Evolutionary conservation across 2,888 invertebrate species (phyloP).

Genomic region (Aleiodes testaceus): DNA sequence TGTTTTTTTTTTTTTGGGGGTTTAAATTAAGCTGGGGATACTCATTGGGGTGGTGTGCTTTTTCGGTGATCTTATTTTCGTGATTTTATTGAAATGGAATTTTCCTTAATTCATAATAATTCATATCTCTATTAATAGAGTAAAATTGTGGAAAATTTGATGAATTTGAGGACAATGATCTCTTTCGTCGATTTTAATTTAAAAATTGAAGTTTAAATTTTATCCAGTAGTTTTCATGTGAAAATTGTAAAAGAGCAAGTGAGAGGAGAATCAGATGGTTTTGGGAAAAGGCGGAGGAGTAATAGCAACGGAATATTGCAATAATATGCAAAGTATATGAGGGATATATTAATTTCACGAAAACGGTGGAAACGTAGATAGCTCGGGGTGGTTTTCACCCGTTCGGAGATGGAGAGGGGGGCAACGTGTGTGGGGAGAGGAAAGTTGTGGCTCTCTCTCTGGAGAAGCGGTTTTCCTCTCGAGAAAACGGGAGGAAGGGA

Average conservation of each 20-base stretch:
- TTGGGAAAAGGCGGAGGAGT: slow-evolving; percentile 65
- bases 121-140: no score
- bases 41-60: slow-evolving; percentile 53
- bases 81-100: no score
- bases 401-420: slow-evolving; percentile 9
- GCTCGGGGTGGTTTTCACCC: slow-evolving; percentile 48
- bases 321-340: slow-evolving; percentile 73
- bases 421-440: slow-evolving; percentile 31
- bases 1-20: slow-evolving; percentile 54
- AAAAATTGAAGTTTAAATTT: slow-evolving; percentile 14
- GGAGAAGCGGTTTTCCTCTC: slow-evolving; percentile 22
- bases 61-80: no score
- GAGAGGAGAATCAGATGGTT: slow-evolving; percentile 42
- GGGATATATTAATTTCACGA: slow-evolving; percentile 73
- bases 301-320: slow-evolving; percentile 71
- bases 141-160: not conserved
- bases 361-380: slow-evolving; percentile 69
- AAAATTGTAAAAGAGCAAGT: slow-evolving; percentile 28
- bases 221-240: slow-evolving; percentile 1
- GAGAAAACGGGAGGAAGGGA: slow-evolving; percentile 46
- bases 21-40: slow-evolving; percentile 61
- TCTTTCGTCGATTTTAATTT: slow-evolving; percentile 10
- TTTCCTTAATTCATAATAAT: no score
- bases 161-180: slow-evolving; percentile 13
- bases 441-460: slow-evolving; percentile 17